phyloP scores from a whole-genome alignment of 1,140 invertebrate genomes.

The Drosophila lacertosa region DNA sequence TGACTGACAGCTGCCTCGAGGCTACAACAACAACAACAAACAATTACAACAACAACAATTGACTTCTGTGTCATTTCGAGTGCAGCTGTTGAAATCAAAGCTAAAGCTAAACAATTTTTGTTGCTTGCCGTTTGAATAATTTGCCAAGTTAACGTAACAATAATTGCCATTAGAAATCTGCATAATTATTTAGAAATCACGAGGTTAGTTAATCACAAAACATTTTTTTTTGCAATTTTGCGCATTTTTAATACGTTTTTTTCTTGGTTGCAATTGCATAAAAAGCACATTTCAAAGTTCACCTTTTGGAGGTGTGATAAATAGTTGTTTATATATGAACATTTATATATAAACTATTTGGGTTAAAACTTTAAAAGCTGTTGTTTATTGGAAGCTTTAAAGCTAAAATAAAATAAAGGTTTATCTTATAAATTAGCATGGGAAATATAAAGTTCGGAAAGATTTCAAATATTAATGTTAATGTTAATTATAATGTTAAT shows the following conservation, averaged over 20 bases:
- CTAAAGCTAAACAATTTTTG: slow-evolving; percentile 67
- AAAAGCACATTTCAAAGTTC: slow-evolving; percentile 13
- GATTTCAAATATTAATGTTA: too few species aligned
- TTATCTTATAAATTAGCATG: too few species aligned
- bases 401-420: background rate
- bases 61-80: slow-evolving; percentile 67
- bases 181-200: slow-evolving; percentile 82
- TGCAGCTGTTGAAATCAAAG: slow-evolving; percentile 68
- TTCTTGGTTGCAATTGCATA: slow-evolving; percentile 2
- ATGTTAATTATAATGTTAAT: too few species aligned
- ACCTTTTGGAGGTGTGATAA: slow-evolving; percentile 8
- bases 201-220: slow-evolving; percentile 72
- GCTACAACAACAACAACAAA: slow-evolving; percentile 35
- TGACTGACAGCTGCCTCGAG: slow-evolving; percentile 46
- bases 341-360: slow-evolving; percentile 1
- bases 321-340: background rate
- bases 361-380: background rate
- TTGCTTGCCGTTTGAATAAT: slow-evolving; percentile 74
- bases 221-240: slow-evolving; percentile 3
- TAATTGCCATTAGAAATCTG: slow-evolving; percentile 75
- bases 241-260: slow-evolving; percentile 14
- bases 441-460: too few species aligned
- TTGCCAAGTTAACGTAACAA: slow-evolving; percentile 70
- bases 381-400: too few species aligned
- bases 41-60: slow-evolving; percentile 28